Base-by-base conservation (phyloP, 2,797 vertebrate genomes). In the Megaceryle alcyon region DNA sequence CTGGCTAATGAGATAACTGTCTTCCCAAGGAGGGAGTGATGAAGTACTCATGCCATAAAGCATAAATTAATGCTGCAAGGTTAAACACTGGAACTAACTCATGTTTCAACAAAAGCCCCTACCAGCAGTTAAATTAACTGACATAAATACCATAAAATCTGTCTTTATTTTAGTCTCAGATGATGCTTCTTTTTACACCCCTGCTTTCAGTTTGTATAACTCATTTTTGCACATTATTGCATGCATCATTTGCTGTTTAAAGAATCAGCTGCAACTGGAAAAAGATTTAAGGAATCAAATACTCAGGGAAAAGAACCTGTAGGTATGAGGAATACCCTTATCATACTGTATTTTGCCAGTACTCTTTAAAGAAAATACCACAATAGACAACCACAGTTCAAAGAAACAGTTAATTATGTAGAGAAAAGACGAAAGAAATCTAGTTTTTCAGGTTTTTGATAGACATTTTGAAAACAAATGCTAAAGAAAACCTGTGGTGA, bases 41-140 rank as follows among this genome's bases (percentile, higher is more conserved):
- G 98, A 99, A 99, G 99, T 98, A 98, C 98, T 98, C 98, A 98
- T 98, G 98, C 98, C 98, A 98, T 98, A 98, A 99, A 98, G 99
- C 99, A 99, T 99, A 99, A 99, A 99, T 99, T 99, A 99, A 99
- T 98, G 98, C 98, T 98, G 98, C 98, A 99, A 99, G 99, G 99
- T 99, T 99, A 99, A 99, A 99, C 98, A 98, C 99, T 99, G 99
- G 99, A 99, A 99, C 99, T 99, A 99, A 99, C 99, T 99, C 99
- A 98, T 99, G 99, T 99, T 99, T 99, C 99, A 99, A 99, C 99
- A 99, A 99, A 99, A 99, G 98, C 98, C 99, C 98, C 98, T 98
- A 99, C 98, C 99, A 98, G 99, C 98, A 99, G 99, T 99, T 99
- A 99, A 99, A 99, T 99, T 99, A 99, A 99, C 98, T 98, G 98